These are phyloP conservation scores for Silurus asotus DNA, from an alignment of 2,113 vertebrate genomes.

Conservation along the genomic window DNA sequence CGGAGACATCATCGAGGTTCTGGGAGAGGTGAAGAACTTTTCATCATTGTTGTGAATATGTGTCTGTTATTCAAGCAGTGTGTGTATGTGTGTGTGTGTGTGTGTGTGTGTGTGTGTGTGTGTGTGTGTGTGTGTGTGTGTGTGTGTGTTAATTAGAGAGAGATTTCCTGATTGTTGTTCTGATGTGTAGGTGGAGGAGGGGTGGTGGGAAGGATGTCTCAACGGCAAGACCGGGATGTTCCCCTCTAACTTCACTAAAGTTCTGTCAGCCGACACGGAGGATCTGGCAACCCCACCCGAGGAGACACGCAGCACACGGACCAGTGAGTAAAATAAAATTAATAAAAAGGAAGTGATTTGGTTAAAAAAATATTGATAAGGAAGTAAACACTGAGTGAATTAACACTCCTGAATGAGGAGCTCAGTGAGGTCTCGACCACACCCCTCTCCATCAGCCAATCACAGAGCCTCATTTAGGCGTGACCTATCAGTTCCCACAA, in stretches of 20 bases:
- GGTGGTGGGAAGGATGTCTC: slow-evolving; percentile 96
- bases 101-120: slow-evolving; percentile 21
- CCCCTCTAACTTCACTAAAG: slow-evolving; percentile 97
- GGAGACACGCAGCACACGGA: slow-evolving; percentile 78
- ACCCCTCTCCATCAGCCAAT: neutral
- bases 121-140: slow-evolving; percentile 17
- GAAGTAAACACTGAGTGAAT: neutral
- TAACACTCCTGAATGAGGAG: neutral
- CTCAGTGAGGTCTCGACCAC: slow-evolving; percentile 2
- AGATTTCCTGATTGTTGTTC: neutral
- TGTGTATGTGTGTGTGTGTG: no score
- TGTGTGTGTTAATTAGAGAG: neutral
- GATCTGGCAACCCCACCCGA: slow-evolving; percentile 82
- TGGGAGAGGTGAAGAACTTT: slow-evolving; percentile 80
- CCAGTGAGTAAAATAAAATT: slow-evolving; percentile 76
- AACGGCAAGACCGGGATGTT: slow-evolving; percentile 95
- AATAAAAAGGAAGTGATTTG: neutral
- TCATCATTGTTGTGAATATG: neutral
- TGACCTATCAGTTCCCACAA: neutral
- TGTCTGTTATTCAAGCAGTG: neutral
- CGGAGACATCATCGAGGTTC: slow-evolving; percentile 92
- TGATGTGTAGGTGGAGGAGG: slow-evolving; percentile 88
- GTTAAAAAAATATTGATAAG: neutral
- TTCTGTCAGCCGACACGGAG: slow-evolving; percentile 74
- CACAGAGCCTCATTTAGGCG: neutral